A percentile compares a stretch with the other conserved stretches of the same genome.
These are phyloP conservation scores for Zaprionus camerounensis DNA, from an alignment of 1,140 invertebrate genomes.

Conservation along the genomic window DNA sequence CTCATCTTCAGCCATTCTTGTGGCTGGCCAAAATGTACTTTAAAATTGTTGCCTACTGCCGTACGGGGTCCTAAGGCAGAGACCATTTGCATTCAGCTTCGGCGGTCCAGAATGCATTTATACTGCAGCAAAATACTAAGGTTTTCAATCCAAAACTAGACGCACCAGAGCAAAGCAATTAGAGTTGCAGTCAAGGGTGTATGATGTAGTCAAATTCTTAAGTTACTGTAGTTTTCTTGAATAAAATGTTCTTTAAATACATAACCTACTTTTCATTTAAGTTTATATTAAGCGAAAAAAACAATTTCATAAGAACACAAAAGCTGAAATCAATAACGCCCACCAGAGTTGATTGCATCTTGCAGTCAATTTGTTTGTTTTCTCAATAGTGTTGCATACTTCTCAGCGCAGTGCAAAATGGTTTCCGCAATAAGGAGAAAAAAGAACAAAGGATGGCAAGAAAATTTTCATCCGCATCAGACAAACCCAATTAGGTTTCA, in stretches of 20 bases:
- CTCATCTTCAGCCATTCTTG: neutral
- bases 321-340: neutral
- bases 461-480: conserved; percentile 15
- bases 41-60: too few relatives aligned
- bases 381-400: conserved; percentile 38
- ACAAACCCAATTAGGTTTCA: conserved; percentile 51
- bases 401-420: conserved; percentile 20
- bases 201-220: neutral
- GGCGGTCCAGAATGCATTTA: neutral
- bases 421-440: conserved; percentile 10
- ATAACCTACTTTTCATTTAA: neutral
- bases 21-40: neutral
- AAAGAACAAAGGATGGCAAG: conserved; percentile 1
- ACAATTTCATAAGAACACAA: neutral
- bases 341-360: neutral
- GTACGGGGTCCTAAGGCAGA: too few relatives aligned
- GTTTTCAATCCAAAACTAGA: neutral
- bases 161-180: neutral
- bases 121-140: conserved; percentile 1
- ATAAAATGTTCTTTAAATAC: too few relatives aligned
- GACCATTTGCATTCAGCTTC: neutral
- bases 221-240: neutral
- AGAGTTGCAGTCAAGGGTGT: neutral
- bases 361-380: neutral
- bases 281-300: neutral